A percentile compares a stretch with the other conserved stretches of the same genome.
These are phyloP conservation scores for Ormyrus nitidulus DNA, from an alignment of 2,888 invertebrate genomes.

Conservation along the genomic window DNA sequence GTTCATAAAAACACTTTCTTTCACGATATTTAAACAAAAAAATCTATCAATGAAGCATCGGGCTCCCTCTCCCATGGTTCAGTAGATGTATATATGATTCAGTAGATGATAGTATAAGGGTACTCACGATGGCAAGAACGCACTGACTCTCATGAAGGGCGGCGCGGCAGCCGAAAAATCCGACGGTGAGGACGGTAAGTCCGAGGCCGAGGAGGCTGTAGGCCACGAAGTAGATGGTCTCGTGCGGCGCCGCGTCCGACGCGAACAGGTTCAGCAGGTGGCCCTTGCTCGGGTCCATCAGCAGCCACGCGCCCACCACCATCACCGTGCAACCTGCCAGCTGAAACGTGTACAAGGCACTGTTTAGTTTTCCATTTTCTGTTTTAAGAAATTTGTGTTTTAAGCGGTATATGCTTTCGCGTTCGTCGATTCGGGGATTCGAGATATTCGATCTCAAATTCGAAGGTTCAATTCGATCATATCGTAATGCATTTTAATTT, in stretches of 20 bases:
- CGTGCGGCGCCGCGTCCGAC: constrained; percentile 73
- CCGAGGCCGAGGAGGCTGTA: constrained; percentile 78
- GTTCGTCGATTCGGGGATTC: no score
- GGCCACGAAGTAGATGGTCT: constrained; percentile 76
- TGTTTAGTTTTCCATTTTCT: no score
- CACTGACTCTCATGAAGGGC: constrained; percentile 77
- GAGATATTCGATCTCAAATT: no score
- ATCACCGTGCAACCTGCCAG: constrained; percentile 78
- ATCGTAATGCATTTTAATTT: no score
- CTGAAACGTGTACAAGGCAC: constrained; percentile 64
- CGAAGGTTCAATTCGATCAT: no score
- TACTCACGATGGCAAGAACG: constrained; percentile 68
- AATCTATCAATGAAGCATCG: no score
- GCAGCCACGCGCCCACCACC: constrained; percentile 77
- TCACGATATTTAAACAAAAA: no score
- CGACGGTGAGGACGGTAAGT: constrained; percentile 77
- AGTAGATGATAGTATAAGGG: neutral
- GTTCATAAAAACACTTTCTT: no score
- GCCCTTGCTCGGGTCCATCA: constrained; percentile 77
- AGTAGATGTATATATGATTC: no score
- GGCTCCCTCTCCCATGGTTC: no score
- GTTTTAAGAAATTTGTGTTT: no score
- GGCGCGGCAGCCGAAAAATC: constrained; percentile 79
- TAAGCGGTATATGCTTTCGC: no score
- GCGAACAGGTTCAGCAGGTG: constrained; percentile 77